Conservation (phyloP, 2,797 vertebrate species). For the Pseudocheirus occidentalis region DNA sequence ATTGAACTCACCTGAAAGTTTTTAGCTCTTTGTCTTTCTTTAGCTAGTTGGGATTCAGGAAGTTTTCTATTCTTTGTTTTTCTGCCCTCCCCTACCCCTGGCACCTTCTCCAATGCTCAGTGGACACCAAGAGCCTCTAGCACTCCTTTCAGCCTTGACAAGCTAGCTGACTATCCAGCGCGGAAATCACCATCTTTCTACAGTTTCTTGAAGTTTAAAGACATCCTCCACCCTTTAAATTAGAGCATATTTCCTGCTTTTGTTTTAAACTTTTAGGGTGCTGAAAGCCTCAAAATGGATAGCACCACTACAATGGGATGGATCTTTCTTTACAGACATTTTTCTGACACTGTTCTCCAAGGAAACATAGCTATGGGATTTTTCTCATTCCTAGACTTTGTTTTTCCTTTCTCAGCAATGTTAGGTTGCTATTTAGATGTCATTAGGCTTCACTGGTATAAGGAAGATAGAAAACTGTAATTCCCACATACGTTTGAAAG, state of each 20-base stretch:
- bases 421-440: constrained; percentile 18
- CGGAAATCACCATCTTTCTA: constrained; percentile 69
- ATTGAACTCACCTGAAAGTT: constrained; percentile 30
- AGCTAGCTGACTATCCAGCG: constrained; percentile 64
- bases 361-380: constrained; percentile 47
- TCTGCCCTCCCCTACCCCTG: not conserved
- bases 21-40: constrained; percentile 39
- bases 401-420: not conserved
- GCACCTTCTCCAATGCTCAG: constrained; percentile 5
- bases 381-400: constrained; percentile 9
- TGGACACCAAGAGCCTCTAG: constrained; percentile 26
- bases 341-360: constrained; percentile 49
- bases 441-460: not conserved
- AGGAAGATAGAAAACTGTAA: constrained; percentile 1
- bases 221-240: constrained; percentile 69
- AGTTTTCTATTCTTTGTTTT: constrained; percentile 20
- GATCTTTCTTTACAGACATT: constrained; percentile 35
- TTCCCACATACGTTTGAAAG: constrained; percentile 26
- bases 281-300: constrained; percentile 22
- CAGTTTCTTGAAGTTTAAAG: constrained; percentile 67
- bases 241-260: constrained; percentile 52
- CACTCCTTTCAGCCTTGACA: constrained; percentile 59
- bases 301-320: constrained; percentile 12
- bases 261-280: constrained; percentile 43
- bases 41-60: constrained; percentile 44